These are phyloP conservation scores for Lasioglossum zephyrum DNA, from an alignment of 2,888 invertebrate genomes.

Conservation along the genomic window DNA sequence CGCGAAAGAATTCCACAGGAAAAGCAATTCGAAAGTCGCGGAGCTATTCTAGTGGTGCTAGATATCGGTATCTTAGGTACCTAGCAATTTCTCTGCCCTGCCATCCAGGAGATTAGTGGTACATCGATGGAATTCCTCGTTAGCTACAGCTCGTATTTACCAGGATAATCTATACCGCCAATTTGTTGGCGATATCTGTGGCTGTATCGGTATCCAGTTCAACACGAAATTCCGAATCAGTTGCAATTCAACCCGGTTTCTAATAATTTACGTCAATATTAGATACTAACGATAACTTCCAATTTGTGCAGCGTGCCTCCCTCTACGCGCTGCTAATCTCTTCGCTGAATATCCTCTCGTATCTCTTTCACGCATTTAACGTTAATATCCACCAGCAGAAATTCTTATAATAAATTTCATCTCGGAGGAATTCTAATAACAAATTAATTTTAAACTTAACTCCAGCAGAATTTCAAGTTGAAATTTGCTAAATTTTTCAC, in stretches of 20 bases:
- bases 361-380: not conserved
- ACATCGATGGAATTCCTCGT: constrained; percentile 20
- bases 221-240: constrained; percentile 6
- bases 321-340: not conserved
- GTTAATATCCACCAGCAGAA: not conserved
- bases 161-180: constrained; percentile 14
- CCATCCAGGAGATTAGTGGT: constrained; percentile 33
- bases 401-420: too few relatives aligned
- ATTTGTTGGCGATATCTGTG: constrained; percentile 16
- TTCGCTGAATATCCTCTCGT: not conserved
- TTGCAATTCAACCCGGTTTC: constrained; percentile 9
- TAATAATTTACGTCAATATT: not conserved
- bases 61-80: constrained; percentile 51
- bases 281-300: not conserved
- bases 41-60: constrained; percentile 35
- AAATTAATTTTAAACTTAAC: too few relatives aligned
- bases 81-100: constrained; percentile 50
- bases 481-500: too few relatives aligned
- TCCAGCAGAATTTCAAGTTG: too few relatives aligned
- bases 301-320: not conserved
- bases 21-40: constrained; percentile 61
- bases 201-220: not conserved
- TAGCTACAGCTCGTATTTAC: constrained; percentile 29
- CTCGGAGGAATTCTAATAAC: too few relatives aligned
- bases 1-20: constrained; percentile 52